phyloP scores from a whole-genome alignment of 2,113 vertebrate species.

The Gnathonemus longibarbis region DNA sequence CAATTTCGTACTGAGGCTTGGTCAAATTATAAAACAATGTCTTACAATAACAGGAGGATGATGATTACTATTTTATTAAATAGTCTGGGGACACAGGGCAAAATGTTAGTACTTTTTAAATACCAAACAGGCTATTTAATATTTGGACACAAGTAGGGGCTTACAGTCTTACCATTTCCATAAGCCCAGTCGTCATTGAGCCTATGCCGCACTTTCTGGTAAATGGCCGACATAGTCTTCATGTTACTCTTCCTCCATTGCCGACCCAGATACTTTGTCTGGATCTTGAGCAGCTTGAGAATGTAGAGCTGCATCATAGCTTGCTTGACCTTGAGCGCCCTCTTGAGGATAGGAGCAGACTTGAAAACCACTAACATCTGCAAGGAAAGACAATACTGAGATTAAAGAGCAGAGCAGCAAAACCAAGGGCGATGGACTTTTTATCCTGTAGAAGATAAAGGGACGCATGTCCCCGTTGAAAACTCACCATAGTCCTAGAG shows the following conservation, averaged over 20 bases:
- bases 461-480: background rate
- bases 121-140: background rate
- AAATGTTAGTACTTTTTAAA: background rate
- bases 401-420: background rate
- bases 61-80: background rate
- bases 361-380: constrained; percentile 99
- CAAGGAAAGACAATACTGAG: background rate
- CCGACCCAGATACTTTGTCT: constrained; percentile 77
- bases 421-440: background rate
- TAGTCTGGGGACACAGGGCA: background rate
- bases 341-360: constrained; percentile 89
- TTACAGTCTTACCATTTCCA: constrained; percentile 65
- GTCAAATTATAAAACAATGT: background rate
- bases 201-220: constrained; percentile 79
- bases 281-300: constrained; percentile 78
- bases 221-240: constrained; percentile 86
- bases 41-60: background rate
- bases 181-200: constrained; percentile 86
- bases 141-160: background rate
- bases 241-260: constrained; percentile 80
- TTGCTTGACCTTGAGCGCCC: constrained; percentile 92
- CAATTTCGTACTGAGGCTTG: background rate
- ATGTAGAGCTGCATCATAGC: constrained; percentile 96
- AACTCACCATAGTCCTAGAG: constrained; percentile 89
- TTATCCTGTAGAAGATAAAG: background rate